phyloP scores from a whole-genome alignment of 2,888 invertebrate genomes.

The Euplexia lucipara region DNA sequence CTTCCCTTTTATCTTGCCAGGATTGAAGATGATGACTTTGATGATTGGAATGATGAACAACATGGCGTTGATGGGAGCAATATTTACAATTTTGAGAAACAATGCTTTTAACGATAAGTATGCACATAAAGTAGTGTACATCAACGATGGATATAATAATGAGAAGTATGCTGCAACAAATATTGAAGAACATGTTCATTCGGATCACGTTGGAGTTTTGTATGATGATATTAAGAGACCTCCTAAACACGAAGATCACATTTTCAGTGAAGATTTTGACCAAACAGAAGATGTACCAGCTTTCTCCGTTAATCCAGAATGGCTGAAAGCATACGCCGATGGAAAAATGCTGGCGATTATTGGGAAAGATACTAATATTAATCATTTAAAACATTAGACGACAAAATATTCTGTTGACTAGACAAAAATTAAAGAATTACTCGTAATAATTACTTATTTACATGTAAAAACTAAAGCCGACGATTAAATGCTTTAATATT shows the following conservation, averaged over 20 bases:
- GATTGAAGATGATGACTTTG: constrained; percentile 92
- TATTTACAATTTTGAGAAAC: constrained; percentile 90
- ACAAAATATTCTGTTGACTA: too few relatives aligned
- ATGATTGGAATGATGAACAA: constrained; percentile 92
- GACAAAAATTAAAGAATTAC: too few relatives aligned
- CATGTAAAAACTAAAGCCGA: constrained; percentile 1
- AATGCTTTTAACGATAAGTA: constrained; percentile 91
- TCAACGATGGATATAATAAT: constrained; percentile 91
- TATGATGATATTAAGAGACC: constrained; percentile 54
- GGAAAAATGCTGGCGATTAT: constrained; percentile 49
- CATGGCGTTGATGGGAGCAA: constrained; percentile 92
- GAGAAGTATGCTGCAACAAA: constrained; percentile 74
- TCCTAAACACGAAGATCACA: constrained; percentile 35
- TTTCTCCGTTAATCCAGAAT: constrained; percentile 48
- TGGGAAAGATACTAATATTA: constrained; percentile 37
- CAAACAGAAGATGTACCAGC: constrained; percentile 66
- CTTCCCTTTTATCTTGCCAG: constrained; percentile 93
- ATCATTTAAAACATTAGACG: constrained; percentile 30
- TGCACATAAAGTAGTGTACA: constrained; percentile 90
- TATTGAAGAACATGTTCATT: constrained; percentile 61
- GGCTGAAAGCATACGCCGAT: constrained; percentile 57
- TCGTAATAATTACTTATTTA: constrained; percentile 9
- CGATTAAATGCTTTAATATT: constrained; percentile 26
- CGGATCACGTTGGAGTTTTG: constrained; percentile 54
- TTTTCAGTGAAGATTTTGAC: constrained; percentile 61